Evolutionary conservation across 2,888 invertebrate genomes (phyloP), one percentile per base, ranked within the genome.

Genomic region (Agonopterix subpropinquella): DNA sequence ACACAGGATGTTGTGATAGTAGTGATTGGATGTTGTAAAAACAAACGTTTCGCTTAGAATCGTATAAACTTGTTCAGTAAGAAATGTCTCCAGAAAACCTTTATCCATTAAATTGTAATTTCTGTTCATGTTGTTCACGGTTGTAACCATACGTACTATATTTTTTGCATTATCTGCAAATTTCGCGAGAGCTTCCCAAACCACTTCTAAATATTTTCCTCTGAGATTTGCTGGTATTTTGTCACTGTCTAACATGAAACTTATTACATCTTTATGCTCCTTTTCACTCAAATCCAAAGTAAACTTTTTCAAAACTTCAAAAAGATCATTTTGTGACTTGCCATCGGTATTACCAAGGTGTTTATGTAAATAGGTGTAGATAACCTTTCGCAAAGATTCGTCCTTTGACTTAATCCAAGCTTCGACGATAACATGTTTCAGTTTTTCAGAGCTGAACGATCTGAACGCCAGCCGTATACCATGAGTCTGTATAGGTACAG

Each of bases 401-500:
- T 74, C 71, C 56, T 70, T 69, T 2, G 72, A 67, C 47, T 58
- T 63, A 5, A 59, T 57, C 76, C 75, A 77, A 36, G 61, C 54
- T 13, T 55, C 47, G 5, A 48, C n/a, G 28, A 73, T 49, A 0
- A 71, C 44, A 18, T 50, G 54, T n/a, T 54, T 59, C 37, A 74
- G 58, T 43, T 65, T 55, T 35, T 65, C 65, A 8, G 51, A 44
- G 37, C 50, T 57, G 28, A 65, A 70, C 48, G 59, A 64, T 50
- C 61, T 51, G 43, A 75, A 74, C 4, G 74, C 74, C 44, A 74
- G 54, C 11, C 71, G 61, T 7, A 75, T 48, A 1, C 70, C 73
- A 44, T 75, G 71, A 47, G 74, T 77, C 47, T 73, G 75, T 15
- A 72, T 51, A 2, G 76, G 70, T 5, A 75, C 49, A 1, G 72